Conservation (phyloP, 2,113 vertebrate species). For the mouse (Mus musculus) region GRCm39 chr1:153450501-153451000, state of each 20-base stretch:
- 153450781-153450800: background rate
- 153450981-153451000: constrained; percentile 53
- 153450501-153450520: background rate
- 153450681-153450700: background rate
- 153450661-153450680: constrained; percentile 30
- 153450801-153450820: constrained; percentile 32
- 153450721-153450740: background rate
- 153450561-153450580: background rate
- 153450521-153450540: background rate
- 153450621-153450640: background rate
- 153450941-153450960: background rate
- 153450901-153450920: background rate
- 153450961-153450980: background rate
- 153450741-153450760: background rate
- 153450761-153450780: background rate
- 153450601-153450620: background rate
- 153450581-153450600: background rate
- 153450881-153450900: background rate
- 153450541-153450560: background rate
- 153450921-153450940: background rate
- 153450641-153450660: background rate
- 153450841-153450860: background rate
- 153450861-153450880: constrained; percentile 31
- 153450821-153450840: background rate
- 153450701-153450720: background rate